phyloP scores from a whole-genome alignment of 2,888 invertebrate species.

The Helobdella robusta region DNA sequence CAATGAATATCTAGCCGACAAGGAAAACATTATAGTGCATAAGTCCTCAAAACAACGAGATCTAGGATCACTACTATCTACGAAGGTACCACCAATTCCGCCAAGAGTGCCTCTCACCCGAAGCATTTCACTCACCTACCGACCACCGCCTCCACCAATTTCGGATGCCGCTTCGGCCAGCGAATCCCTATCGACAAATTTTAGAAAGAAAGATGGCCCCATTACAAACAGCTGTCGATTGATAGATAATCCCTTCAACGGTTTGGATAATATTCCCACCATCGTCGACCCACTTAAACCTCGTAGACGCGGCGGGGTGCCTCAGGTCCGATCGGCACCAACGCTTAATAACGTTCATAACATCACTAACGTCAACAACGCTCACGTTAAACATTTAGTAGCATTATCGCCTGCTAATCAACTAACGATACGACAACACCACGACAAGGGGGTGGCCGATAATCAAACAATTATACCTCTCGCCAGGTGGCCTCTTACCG shows the following conservation, averaged over 20 bases:
- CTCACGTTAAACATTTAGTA: too few relatives aligned
- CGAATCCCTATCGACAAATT: too few relatives aligned
- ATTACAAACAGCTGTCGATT: too few relatives aligned
- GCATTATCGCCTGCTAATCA: background rate
- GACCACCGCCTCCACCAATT: background rate
- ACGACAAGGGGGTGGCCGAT: background rate
- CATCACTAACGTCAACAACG: constrained; percentile 14
- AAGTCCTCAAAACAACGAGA: too few relatives aligned
- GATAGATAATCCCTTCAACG: background rate
- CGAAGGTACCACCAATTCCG: constrained; percentile 25
- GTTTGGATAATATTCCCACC: constrained; percentile 1
- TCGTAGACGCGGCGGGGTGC: constrained; percentile 12
- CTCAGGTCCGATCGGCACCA: constrained; percentile 25
- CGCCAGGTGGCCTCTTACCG: constrained; percentile 27
- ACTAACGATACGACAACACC: background rate
- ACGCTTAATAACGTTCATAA: constrained; percentile 20
- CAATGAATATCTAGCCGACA: too few relatives aligned
- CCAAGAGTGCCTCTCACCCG: constrained; percentile 23
- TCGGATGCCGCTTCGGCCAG: constrained; percentile 9
- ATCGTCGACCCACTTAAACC: constrained; percentile 20
- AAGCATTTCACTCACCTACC: constrained; percentile 23
- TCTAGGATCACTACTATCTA: too few relatives aligned
- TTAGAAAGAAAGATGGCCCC: too few relatives aligned
- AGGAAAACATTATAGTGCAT: too few relatives aligned
- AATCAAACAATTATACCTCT: constrained; percentile 24